Evolutionary conservation across 1,140 invertebrate species (phyloP), one percentile per base, ranked within the genome.

Genomic region (Littorina saxatilis): DNA sequence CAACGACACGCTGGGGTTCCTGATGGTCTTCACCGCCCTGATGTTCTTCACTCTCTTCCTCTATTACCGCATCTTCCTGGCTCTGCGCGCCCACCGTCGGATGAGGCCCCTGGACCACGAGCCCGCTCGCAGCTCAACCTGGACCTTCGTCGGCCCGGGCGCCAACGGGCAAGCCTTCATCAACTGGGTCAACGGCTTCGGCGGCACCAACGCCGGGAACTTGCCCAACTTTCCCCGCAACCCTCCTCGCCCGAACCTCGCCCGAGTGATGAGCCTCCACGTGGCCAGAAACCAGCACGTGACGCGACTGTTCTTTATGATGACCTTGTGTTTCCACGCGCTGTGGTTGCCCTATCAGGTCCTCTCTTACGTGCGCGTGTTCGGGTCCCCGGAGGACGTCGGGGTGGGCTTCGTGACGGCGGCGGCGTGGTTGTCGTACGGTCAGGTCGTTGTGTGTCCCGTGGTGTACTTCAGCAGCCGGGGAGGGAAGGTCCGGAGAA

Each of bases 101-200:
- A 90, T 91, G 89, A 73, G 85, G 17, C 90, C 90, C 1, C 52
- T 91, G n/a, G 76, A 85, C 17, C 85, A 87, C 43, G 81, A 85
- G 50, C 88, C 90, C 7, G 86, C 90, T 7, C 81, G 84, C 13
- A 91, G 90, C 72, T 81, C 80, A 61, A 88, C 88, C 78, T 91
- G 90, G 90, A 87, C 87, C 7, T 91, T 91, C 78, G 83, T 90
- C 27, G 90, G 88, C 0, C 89, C 86, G 0, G 90, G 90, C 27
- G 88, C 88, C 3, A 89, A 88, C 68, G 87, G 87, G 29, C 87
- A 90, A 68, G 86, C 89, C 35, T 77, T 89, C 52, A 85, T 89
- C 27, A 89, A 90, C 81, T 89, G 88, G 88, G 79, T 91, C 29
- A 89, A 90, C 72, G 90, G 90, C 11, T 88, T 90, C 81, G 82